These are phyloP conservation scores for Limanda limanda DNA, from an alignment of 2,113 vertebrate species.

Conservation along the genomic window DNA sequence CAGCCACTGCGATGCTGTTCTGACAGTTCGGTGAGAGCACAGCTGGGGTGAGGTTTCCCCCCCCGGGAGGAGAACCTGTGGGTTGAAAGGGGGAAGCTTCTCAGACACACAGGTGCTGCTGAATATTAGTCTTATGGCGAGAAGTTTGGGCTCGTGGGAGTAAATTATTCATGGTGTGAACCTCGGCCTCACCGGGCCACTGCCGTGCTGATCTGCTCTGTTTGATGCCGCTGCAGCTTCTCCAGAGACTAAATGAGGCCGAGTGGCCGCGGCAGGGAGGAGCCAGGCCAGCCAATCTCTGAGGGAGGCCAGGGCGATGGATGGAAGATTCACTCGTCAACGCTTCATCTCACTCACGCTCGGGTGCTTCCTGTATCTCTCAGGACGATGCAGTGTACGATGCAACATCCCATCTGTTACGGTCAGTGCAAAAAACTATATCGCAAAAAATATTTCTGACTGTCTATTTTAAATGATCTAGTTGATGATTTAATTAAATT, in stretches of 20 bases:
- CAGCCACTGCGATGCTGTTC: conserved; percentile 18
- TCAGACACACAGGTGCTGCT: conserved; percentile 70
- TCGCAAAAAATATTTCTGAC: no score
- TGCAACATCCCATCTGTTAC: no score
- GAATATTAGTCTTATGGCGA: conserved; percentile 71
- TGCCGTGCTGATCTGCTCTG: conserved; percentile 25
- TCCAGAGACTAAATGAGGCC: conserved; percentile 27
- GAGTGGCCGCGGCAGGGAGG: conserved; percentile 20
- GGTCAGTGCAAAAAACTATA: no score
- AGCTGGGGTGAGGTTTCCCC: conserved; percentile 53
- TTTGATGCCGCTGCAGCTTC: conserved; percentile 61
- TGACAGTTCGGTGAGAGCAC: conserved; percentile 53
- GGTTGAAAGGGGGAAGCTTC: conserved; percentile 47
- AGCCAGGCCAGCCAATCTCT: not conserved
- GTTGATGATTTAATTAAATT: no score
- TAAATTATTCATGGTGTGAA: conserved; percentile 77
- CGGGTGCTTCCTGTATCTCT: no score
- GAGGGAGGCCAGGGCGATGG: no score
- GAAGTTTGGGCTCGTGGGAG: conserved; percentile 60
- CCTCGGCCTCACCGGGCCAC: conserved; percentile 50
- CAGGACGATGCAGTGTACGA: no score
- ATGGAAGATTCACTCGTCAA: no score
- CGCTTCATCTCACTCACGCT: no score
- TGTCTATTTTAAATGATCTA: no score
- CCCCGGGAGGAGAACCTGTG: conserved; percentile 44